Conservation (phyloP, 2,113 vertebrate genomes). For the Psittacus erithacus region DNA sequence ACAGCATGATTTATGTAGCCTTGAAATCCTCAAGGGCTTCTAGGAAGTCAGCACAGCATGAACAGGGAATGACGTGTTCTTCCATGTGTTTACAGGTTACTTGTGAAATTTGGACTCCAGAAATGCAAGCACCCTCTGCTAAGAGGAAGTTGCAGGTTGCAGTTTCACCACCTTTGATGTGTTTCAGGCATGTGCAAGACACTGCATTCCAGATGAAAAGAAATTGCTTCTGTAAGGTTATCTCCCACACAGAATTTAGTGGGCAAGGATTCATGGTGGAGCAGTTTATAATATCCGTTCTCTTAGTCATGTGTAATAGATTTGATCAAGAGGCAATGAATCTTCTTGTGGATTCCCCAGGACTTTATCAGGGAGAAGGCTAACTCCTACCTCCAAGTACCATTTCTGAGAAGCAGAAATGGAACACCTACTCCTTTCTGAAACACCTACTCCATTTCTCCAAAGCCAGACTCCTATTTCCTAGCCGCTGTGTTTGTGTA, state of each 20-base stretch:
- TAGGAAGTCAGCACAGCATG: neutral
- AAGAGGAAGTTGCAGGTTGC: neutral
- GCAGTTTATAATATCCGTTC: neutral
- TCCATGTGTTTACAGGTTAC: neutral
- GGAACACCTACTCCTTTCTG: neutral
- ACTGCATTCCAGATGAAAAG: neutral
- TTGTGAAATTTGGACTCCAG: neutral
- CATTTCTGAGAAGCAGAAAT: neutral
- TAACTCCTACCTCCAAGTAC: neutral
- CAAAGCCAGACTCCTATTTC: neutral
- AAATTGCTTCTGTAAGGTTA: neutral
- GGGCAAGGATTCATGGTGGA: neutral
- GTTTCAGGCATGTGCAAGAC: neutral
- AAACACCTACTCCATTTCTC: neutral
- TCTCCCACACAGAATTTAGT: neutral
- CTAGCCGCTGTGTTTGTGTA: neutral
- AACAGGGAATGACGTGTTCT: rapidly evolving
- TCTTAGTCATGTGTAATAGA: neutral
- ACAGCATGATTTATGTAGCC: neutral
- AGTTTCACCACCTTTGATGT: neutral
- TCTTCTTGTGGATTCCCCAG: neutral
- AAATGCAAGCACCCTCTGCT: neutral
- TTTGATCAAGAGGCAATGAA: neutral
- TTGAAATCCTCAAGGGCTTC: neutral
- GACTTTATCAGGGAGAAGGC: neutral